Evolutionary conservation across 2,113 vertebrate genomes (phyloP).

Genomic region (Onychostoma macrolepis): DNA sequence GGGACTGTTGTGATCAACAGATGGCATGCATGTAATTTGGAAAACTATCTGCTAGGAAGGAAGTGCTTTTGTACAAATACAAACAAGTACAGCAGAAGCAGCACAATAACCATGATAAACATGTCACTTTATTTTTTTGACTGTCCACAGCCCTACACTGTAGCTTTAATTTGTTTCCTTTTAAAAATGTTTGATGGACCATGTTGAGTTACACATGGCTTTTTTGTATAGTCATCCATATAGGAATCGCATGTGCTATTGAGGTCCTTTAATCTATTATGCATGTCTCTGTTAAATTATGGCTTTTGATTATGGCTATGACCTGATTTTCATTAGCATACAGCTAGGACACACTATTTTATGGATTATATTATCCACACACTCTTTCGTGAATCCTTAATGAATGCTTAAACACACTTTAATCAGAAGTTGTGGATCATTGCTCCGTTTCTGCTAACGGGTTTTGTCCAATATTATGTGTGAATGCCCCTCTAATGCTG

Average conservation of each 20-base stretch:
- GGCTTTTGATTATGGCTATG: conserved; percentile 33
- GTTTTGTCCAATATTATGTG: not conserved
- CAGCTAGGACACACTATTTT: not conserved
- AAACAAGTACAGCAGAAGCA: not conserved
- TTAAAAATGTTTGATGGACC: not conserved
- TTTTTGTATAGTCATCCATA: not conserved
- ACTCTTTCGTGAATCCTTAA: not conserved
- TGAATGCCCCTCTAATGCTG: not conserved
- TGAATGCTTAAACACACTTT: not conserved
- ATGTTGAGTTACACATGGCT: not conserved
- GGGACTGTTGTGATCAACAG: not conserved
- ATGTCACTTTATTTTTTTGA: not conserved
- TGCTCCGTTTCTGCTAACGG: not conserved
- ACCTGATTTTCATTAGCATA: conserved; percentile 5
- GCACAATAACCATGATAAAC: not conserved
- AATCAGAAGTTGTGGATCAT: not conserved
- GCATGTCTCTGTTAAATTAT: conserved; percentile 18
- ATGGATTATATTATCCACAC: not conserved
- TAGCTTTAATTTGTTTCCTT: conserved; percentile 11
- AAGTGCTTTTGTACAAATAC: not conserved
- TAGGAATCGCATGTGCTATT: conserved; percentile 7
- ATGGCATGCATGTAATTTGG: not conserved
- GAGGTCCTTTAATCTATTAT: conserved; percentile 1
- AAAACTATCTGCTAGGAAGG: not conserved
- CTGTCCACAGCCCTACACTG: not conserved